Evolutionary conservation across 2,113 vertebrate genomes (phyloP).

Genomic region (Atherinomorus stipes): DNA sequence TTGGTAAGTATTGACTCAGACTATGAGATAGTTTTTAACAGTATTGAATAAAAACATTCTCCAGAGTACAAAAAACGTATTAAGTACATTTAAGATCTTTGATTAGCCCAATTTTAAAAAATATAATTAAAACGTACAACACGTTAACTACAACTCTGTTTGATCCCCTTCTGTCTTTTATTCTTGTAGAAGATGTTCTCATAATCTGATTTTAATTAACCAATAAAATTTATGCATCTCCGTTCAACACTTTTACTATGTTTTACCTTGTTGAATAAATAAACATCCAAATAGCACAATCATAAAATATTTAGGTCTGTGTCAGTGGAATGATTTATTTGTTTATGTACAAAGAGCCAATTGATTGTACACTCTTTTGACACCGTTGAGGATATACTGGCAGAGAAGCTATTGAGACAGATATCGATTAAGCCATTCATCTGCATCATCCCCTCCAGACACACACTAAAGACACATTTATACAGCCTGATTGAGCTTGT

Average conservation of each 20-base stretch:
- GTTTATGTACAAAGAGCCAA: slow-evolving; percentile 16
- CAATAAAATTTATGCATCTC: slow-evolving; percentile 1
- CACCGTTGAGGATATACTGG: slow-evolving; percentile 23
- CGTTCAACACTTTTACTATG: slow-evolving; percentile 7
- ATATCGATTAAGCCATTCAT: slow-evolving; percentile 51
- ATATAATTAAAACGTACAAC: neutral
- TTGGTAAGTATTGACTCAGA: neutral
- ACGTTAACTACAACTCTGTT: neutral
- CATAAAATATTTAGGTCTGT: neutral
- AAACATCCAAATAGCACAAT: neutral
- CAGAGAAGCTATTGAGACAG: slow-evolving; percentile 11
- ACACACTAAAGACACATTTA: slow-evolving; percentile 19
- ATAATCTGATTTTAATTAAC: slow-evolving; percentile 10
- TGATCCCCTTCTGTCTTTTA: neutral
- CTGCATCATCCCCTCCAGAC: slow-evolving; percentile 38
- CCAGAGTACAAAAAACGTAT: too few relatives aligned
- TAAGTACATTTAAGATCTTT: too few relatives aligned
- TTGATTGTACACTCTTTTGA: slow-evolving; percentile 17
- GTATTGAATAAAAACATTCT: neutral
- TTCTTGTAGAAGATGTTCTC: neutral
- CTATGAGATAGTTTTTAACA: neutral
- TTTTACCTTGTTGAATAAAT: neutral
- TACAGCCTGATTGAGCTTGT: slow-evolving; percentile 24
- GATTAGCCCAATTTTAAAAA: too few relatives aligned
- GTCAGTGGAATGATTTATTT: slow-evolving; percentile 14